These are phyloP conservation scores for Drosophila atripex DNA, from an alignment of 2,888 invertebrate species.

Conservation along the genomic window DNA sequence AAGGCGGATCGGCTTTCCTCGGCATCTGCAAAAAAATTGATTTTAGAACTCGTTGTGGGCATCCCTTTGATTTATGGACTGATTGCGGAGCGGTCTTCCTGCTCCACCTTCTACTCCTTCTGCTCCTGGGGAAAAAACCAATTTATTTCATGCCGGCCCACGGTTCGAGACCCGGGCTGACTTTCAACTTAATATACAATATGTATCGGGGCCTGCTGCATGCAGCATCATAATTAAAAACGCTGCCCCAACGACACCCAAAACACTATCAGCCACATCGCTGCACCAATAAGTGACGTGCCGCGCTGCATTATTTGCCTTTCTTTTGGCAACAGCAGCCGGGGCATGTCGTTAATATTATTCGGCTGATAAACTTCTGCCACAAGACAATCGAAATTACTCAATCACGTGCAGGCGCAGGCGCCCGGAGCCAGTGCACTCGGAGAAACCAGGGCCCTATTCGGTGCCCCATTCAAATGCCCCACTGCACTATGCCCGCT, in stretches of 20 bases:
- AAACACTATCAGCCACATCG: slow-evolving; percentile 32
- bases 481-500: background rate
- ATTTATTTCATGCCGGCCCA: slow-evolving; percentile 61
- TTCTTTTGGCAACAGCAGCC: slow-evolving; percentile 72
- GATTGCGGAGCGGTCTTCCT: slow-evolving; percentile 11
- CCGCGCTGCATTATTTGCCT: slow-evolving; percentile 72
- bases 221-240: slow-evolving; percentile 72
- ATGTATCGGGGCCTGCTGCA: slow-evolving; percentile 29
- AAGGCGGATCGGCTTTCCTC: slow-evolving; percentile 34
- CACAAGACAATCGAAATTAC: slow-evolving; percentile 79
- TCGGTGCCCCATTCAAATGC: background rate
- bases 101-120: slow-evolving; percentile 11
- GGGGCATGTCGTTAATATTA: slow-evolving; percentile 76
- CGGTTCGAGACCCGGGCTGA: slow-evolving; percentile 38
- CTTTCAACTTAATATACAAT: slow-evolving; percentile 56
- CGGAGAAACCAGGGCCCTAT: background rate
- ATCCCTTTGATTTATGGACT: slow-evolving; percentile 36
- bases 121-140: slow-evolving; percentile 41
- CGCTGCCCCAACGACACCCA: slow-evolving; percentile 68
- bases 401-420: slow-evolving; percentile 66
- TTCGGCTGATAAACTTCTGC: slow-evolving; percentile 79
- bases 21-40: background rate
- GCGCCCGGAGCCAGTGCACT: slow-evolving; percentile 30
- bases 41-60: slow-evolving; percentile 19
- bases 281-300: slow-evolving; percentile 69